Conservation (phyloP, 2,797 vertebrate species). For the Megaceryle alcyon region DNA sequence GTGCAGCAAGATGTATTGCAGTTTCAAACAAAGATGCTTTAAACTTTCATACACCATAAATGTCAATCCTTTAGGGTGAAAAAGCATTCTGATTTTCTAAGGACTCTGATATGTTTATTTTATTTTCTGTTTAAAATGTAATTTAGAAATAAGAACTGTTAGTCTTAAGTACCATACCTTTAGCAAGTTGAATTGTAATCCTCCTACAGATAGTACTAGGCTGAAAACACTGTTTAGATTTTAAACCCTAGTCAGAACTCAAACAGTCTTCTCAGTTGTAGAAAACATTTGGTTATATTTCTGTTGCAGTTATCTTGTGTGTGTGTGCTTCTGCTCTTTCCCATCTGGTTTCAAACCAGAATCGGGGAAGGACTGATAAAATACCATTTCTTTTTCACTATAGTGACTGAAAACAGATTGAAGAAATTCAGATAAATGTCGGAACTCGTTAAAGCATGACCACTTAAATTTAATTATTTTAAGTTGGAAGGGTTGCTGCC, state of each 20-base stretch:
- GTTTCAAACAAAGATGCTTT: background rate
- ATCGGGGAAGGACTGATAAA: conserved; percentile 47
- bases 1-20: background rate
- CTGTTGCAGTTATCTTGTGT: conserved; percentile 58
- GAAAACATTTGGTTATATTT: conserved; percentile 73
- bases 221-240: conserved; percentile 45
- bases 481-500: conserved; percentile 24
- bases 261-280: conserved; percentile 34
- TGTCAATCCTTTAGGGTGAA: conserved; percentile 46
- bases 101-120: conserved; percentile 23
- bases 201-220: conserved; percentile 41
- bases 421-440: conserved; percentile 63
- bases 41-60: conserved; percentile 45
- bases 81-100: conserved; percentile 59
- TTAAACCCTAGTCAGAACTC: conserved; percentile 23
- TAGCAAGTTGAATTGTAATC: conserved; percentile 58
- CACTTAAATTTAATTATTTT: conserved; percentile 64
- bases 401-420: conserved; percentile 70
- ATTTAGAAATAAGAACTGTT: conserved; percentile 67
- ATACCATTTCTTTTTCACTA: conserved; percentile 57
- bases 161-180: conserved; percentile 22
- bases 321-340: conserved; percentile 48
- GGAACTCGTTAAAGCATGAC: conserved; percentile 55
- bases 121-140: conserved; percentile 38
- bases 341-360: conserved; percentile 66